Percentiles rank a stretch among this genome's conserved stretches.
Conservation (phyloP, 2,113 vertebrate species). For the Agapornis roseicollis region DNA sequence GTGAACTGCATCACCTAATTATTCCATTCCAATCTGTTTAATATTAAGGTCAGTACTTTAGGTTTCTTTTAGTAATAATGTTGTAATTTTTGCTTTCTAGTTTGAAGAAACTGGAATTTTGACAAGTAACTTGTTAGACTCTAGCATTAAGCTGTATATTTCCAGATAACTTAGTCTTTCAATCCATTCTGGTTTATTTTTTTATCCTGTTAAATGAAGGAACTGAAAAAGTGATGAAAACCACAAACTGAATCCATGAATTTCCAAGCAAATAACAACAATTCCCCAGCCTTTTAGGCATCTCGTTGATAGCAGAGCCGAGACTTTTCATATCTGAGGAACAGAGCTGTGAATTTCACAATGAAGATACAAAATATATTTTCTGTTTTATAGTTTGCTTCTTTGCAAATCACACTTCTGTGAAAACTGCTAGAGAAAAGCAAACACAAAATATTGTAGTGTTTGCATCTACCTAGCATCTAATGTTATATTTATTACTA, state of each 20-base stretch:
- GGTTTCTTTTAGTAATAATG: background rate
- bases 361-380: background rate
- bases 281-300: background rate
- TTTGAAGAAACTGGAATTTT: background rate
- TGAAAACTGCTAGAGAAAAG: background rate
- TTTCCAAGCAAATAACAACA: background rate
- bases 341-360: background rate
- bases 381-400: background rate
- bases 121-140: background rate
- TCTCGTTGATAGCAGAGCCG: background rate
- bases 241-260: background rate
- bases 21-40: background rate
- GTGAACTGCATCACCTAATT: background rate
- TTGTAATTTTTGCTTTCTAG: background rate
- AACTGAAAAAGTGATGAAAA: background rate
- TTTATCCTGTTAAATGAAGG: background rate
- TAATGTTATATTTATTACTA: background rate
- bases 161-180: background rate
- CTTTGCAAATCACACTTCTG: background rate
- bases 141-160: background rate
- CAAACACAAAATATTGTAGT: background rate
- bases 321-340: background rate
- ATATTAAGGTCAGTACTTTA: background rate
- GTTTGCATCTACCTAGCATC: background rate
- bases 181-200: background rate